Evolutionary conservation across 2,888 invertebrate species (phyloP), one percentile per base, ranked within the genome.

Genomic region (Clunio marinus): DNA sequence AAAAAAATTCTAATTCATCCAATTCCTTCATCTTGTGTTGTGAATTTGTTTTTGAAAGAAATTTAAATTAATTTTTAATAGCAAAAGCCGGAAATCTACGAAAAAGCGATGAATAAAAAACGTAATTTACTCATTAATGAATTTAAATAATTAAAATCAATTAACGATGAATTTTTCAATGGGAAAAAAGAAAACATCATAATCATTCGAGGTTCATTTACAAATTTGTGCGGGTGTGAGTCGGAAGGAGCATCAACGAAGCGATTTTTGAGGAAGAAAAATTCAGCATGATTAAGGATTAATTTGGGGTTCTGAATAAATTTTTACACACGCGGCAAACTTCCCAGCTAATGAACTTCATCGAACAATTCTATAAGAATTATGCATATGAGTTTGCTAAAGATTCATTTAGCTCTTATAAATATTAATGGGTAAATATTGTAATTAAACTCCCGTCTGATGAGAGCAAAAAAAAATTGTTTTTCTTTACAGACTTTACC

Each of bases 141-240:
- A 58, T 58, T 24, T 58, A 58, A 58, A 58, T 58, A 58, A 58
- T 58, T 58, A 58, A 58, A 58, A 58, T 58, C 58, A 58, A 58
- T 58, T 58, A 58, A 58, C 28, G 58, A 58, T 51, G 51, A 51
- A 51, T 51, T 51, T 22, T 17, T 22, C n/a, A 20, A 20, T 17
- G 7, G 45, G n/a, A n/a, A 15, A 15, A 15, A 45, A 22, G 17
- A 51, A 51, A 51, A 51, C 51, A 51, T 51, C 51, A 51, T 51
- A 51, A 51, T 51, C 51, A 51, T 22, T 51, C 51, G 51, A 51
- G 51, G 51, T 51, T 51, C 51, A 51, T 51, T 51, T 51, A 51
- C 51, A 51, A 51, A 51, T 51, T 51, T 15, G 20, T 51, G 51
- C 51, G 51, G n/a, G n/a, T n/a, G n/a, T n/a, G n/a, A n/a, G n/a